Percentiles rank a stretch among this genome's conserved stretches.
Conservation (phyloP, 2,113 vertebrate species). For the Gasterosteus aculeatus region DNA sequence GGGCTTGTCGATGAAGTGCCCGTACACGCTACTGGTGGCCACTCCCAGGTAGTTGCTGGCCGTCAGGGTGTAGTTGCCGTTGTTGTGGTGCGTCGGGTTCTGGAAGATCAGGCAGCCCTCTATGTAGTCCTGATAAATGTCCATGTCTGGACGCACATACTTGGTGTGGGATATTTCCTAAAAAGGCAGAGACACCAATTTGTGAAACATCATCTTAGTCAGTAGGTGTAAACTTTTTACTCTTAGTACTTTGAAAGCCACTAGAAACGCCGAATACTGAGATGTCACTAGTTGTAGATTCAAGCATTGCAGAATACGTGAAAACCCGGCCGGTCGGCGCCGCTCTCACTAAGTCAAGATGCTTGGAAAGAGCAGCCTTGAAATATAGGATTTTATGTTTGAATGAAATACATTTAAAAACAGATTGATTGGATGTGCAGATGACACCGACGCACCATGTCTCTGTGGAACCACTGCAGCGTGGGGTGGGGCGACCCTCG, state of each 20-base stretch:
- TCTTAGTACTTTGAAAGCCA: background rate
- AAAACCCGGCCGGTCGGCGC: too few relatives aligned
- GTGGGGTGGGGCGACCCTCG: conserved; percentile 89
- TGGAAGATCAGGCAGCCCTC: conserved; percentile 95
- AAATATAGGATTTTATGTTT: background rate
- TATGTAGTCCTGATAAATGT: conserved; percentile 86
- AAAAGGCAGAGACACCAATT: background rate
- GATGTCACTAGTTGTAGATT: too few relatives aligned
- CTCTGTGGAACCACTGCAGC: conserved; percentile 88
- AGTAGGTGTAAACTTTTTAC: background rate
- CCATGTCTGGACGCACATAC: conserved; percentile 88
- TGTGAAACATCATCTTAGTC: too few relatives aligned
- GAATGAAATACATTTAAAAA: background rate
- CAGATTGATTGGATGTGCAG: too few relatives aligned
- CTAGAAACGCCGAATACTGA: too few relatives aligned
- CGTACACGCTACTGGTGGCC: conserved; percentile 87
- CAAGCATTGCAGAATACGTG: too few relatives aligned
- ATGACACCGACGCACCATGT: conserved; percentile 57
- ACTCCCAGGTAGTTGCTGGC: conserved; percentile 90
- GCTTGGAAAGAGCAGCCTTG: background rate
- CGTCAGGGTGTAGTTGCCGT: conserved; percentile 95
- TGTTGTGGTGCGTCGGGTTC: conserved; percentile 96
- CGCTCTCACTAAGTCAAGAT: too few relatives aligned
- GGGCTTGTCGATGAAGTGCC: conserved; percentile 90
- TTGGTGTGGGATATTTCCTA: conserved; percentile 85